Evolutionary conservation across 2,113 vertebrate genomes (phyloP), one percentile per base, ranked within the genome.

Genomic region (Thalassoma bifasciatum): DNA sequence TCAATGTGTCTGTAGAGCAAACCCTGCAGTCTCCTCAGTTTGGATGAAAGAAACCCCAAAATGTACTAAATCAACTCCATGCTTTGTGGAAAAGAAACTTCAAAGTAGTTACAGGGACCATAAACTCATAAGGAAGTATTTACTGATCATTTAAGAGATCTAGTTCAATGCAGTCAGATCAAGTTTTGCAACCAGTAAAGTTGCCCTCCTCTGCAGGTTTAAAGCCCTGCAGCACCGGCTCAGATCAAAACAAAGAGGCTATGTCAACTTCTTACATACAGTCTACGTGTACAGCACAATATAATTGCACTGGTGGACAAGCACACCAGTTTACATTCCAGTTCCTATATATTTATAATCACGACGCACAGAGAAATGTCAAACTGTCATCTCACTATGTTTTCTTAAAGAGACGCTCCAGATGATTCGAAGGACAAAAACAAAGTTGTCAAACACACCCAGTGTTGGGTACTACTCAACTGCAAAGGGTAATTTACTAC

Each of bases 231-330:
- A 49, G 46, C 17, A 10, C 8, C n/a, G 19, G 46, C 46, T 9
- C n/a, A 8, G n/a, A 19, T 46, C 17, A 17, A 46, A 46, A 17
- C 16, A 19, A 49, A n/a, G 19, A 49, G 46, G 19, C 9, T 49
- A 10, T 21, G 2, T 49, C 19, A 19, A 49, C 46, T 21, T 49
- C 46, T 49, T 49, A 2, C n/a, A 21, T n/a, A 49, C 19, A 49
- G 46, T 49, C 46, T 49, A 49, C 73, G 72, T 1, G 66, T 81
- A 86, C 82, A 84, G 69, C 83, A 73, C 77, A 82, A 77, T 82
- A 53, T 50, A 66, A 56, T 70, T 78, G 64, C 72, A 77, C 63
- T 56, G 54, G 77, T 49, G 66, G 72, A 37, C 77, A 40, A 72
- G 64, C 50, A 24, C 23, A 73, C 54, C 66, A 53, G 77, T 65